phyloP scores from a whole-genome alignment of 2,113 vertebrate genomes.

The Carassius carassius region DNA sequence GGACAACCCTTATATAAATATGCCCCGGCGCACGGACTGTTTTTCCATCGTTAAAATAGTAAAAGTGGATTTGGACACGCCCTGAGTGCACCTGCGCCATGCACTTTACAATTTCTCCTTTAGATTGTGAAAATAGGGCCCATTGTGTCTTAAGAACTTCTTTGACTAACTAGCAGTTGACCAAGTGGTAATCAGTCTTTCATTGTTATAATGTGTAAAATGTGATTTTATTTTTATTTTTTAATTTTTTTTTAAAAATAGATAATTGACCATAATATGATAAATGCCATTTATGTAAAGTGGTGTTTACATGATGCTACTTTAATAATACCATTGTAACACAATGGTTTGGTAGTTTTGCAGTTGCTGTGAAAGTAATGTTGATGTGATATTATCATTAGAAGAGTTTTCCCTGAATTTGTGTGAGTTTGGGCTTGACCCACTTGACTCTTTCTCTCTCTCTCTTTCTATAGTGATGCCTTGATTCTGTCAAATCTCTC shows the following conservation, averaged over 20 bases:
- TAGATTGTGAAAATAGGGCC: too few relatives aligned
- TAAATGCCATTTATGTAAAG: neutral
- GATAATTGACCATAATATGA: neutral
- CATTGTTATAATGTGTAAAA: too few relatives aligned
- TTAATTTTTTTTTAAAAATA: neutral
- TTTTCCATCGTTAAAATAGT: too few relatives aligned
- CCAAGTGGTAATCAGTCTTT: too few relatives aligned
- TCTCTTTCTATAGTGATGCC: constrained; percentile 56
- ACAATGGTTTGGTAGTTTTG: neutral
- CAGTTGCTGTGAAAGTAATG: constrained; percentile 57
- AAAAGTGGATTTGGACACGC: too few relatives aligned
- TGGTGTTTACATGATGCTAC: neutral
- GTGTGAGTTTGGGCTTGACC: constrained; percentile 64
- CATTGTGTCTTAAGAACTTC: too few relatives aligned
- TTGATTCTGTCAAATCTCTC: constrained; percentile 65
- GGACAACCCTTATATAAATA: too few relatives aligned
- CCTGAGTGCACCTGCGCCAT: too few relatives aligned
- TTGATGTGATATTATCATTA: constrained; percentile 54
- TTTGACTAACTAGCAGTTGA: too few relatives aligned
- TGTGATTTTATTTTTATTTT: neutral
- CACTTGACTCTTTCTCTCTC: constrained; percentile 70
- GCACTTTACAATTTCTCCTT: too few relatives aligned
- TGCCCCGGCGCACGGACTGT: too few relatives aligned
- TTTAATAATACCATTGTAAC: neutral
- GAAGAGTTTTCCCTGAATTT: constrained; percentile 60